Evolutionary conservation across 2,888 invertebrate species (phyloP).

Genomic region (Sussaba pulchella): DNA sequence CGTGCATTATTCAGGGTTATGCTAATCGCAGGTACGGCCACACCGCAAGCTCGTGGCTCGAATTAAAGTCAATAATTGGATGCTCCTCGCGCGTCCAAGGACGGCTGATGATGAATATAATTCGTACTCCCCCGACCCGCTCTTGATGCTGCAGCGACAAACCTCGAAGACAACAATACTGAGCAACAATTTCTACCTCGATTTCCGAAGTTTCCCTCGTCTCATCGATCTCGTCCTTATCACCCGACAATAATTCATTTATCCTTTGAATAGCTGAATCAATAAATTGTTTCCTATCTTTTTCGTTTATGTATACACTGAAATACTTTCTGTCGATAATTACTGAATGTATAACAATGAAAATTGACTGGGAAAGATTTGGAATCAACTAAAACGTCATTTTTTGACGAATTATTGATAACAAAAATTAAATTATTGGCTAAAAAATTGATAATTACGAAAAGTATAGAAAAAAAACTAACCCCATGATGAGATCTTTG

Average conservation of each 20-base stretch:
- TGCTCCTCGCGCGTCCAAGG: conserved; percentile 65
- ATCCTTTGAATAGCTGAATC: not conserved
- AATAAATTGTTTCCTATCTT: conserved; percentile 5
- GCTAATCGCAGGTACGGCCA: conserved; percentile 75
- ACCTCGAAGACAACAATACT: conserved; percentile 29
- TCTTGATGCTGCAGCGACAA: conserved; percentile 24
- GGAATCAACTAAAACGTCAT: too few species aligned
- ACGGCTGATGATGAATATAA: conserved; percentile 60
- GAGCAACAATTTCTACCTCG: conserved; percentile 17
- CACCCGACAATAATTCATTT: conserved; percentile 27
- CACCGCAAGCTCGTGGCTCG: conserved; percentile 62
- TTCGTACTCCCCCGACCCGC: not conserved
- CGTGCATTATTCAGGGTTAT: conserved; percentile 82
- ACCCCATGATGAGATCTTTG: too few species aligned
- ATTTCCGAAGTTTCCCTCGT: conserved; percentile 8
- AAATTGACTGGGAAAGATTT: too few species aligned
- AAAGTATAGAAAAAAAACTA: too few species aligned
- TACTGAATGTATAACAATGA: too few species aligned
- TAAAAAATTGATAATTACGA: too few species aligned
- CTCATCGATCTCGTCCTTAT: conserved; percentile 43
- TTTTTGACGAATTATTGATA: too few species aligned
- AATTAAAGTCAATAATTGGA: conserved; percentile 76
- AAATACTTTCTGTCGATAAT: too few species aligned
- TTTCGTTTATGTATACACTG: not conserved
- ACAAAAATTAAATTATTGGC: too few species aligned